Base-by-base conservation (phyloP, 2,113 vertebrate species). In the Otis tarda region DNA sequence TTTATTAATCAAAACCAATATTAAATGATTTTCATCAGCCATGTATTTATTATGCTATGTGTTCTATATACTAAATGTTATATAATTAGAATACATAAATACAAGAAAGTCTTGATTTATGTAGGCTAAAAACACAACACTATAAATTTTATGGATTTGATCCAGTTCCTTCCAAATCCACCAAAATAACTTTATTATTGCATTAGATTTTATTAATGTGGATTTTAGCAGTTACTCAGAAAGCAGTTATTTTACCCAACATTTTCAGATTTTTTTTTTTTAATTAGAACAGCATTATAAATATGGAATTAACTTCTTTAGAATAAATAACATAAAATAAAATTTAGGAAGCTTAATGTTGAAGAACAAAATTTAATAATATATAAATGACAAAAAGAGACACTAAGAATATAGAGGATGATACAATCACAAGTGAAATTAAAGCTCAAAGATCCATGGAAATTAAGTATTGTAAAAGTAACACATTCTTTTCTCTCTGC, bases 361-460 rank as follows among this genome's bases (percentile, higher is more conserved):
- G 35, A 70, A 92, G 6, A 90, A 88, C 67, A 12, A 81, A 33
- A 82, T 52, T 81, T 85, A 87, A 84, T 52, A 87, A 68, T 20
- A 39, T 30, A 77, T 79, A 80, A 91, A 70, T 61, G 17, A 65
- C 30, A 95, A 89, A 91, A 71, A 86, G 27, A 65, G 19, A 69
- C 23, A 74, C 7, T n/a, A 84, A 67, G 70, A 78, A 73, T 61
- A 37, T 60, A 59, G 57, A 87, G 23, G 15, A 33, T 57, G 68
- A 71, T 35, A 83, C 20, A 84, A 92, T 61, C 63, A 47, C 6
- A 83, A 93, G 47, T 61, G 53, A 97, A 96, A 93, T 28, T 89
- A 76, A 77, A 94, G 43, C 33, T 67, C 23, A 73, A 52, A 39
- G 7, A 81, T 53, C 30, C 65, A 93, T 7, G 12, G 43, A 94